phyloP scores from a whole-genome alignment of 2,113 vertebrate genomes.

The Marcusenius ussheri region DNA sequence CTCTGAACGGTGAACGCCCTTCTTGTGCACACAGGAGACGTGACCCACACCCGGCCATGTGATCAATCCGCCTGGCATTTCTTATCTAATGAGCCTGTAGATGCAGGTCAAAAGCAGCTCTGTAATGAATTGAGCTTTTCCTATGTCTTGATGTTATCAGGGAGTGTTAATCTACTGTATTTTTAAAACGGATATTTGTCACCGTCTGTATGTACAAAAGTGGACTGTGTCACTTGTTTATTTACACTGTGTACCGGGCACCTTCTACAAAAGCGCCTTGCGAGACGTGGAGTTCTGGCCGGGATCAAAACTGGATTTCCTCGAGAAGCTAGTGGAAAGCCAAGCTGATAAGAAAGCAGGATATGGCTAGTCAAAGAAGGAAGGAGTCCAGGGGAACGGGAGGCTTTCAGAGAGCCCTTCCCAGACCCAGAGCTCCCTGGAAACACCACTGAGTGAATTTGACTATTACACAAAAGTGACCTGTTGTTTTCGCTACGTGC shows the following conservation, averaged over 20 bases:
- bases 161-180: not conserved
- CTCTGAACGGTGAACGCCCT: not conserved
- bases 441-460: not conserved
- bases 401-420: not conserved
- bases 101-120: not conserved
- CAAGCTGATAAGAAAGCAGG: not conserved
- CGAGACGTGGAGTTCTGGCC: not conserved
- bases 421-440: not conserved
- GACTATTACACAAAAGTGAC: not conserved
- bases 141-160: not conserved
- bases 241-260: not conserved
- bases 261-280: not conserved
- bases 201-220: not conserved
- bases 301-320: not conserved
- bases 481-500: not conserved
- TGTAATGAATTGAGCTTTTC: not conserved
- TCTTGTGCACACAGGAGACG: not conserved
- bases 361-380: not conserved
- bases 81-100: not conserved
- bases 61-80: not conserved
- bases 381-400: not conserved
- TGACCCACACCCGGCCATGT: not conserved
- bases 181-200: not conserved
- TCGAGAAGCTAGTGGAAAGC: not conserved
- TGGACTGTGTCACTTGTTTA: not conserved